These are phyloP conservation scores for Heptranchias perlo DNA, from an alignment of 2,113 vertebrate genomes.

Conservation along the genomic window DNA sequence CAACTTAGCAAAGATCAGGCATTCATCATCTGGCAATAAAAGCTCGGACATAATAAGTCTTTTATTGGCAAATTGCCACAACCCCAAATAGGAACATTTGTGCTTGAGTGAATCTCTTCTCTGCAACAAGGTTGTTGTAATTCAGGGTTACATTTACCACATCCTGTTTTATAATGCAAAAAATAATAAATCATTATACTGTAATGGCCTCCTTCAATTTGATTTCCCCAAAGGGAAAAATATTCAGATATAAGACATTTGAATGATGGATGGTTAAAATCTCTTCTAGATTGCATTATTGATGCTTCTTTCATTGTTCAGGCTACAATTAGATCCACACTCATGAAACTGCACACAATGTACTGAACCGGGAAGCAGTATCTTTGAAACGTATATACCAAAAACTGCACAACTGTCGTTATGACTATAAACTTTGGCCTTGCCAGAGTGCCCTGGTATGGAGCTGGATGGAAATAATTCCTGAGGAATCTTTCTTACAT, in stretches of 20 bases:
- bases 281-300: not conserved
- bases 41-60: not conserved
- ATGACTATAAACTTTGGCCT: not conserved
- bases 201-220: not conserved
- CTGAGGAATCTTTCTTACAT: not conserved
- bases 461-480: conserved; percentile 7
- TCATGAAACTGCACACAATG: not conserved
- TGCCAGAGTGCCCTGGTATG: not conserved
- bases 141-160: not conserved
- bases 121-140: not conserved
- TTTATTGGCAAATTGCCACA: conserved; percentile 21
- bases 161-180: conserved; percentile 13
- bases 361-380: not conserved
- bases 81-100: not conserved
- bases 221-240: not conserved
- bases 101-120: not conserved
- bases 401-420: not conserved
- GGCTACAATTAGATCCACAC: not conserved
- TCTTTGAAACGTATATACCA: not conserved
- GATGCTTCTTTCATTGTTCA: not conserved
- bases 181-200: conserved; percentile 19
- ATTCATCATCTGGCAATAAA: not conserved
- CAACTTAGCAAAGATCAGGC: not conserved
- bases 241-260: not conserved
- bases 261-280: conserved; percentile 5